Percentiles rank a stretch among this genome's conserved stretches.
Evolutionary conservation across 2,797 vertebrate genomes (phyloP).

Genomic region (Notoglanidium macrostoma): DNA sequence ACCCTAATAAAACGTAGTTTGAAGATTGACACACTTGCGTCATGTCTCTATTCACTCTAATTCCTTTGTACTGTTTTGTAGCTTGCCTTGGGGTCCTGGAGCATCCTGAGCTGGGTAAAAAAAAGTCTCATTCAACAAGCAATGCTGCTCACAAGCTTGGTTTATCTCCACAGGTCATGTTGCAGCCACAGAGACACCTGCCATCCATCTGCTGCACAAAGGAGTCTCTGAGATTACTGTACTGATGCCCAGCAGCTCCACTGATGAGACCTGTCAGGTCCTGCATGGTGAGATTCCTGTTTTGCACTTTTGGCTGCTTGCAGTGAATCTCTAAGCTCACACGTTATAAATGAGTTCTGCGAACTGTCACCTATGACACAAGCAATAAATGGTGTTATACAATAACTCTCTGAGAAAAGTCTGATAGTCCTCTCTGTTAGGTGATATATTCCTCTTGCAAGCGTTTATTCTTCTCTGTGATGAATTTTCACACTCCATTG

Average conservation of each 20-base stretch:
- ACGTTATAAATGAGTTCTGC: background rate
- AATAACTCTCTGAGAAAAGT: background rate
- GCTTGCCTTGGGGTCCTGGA: background rate
- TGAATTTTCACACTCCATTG: background rate
- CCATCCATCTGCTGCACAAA: conserved; percentile 63
- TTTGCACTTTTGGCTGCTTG: conserved; percentile 22
- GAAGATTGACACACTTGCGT: background rate
- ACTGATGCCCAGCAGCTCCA: conserved; percentile 32
- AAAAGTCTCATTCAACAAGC: background rate
- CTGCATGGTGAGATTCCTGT: conserved; percentile 60
- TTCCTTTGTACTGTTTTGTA: background rate
- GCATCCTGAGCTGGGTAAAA: background rate
- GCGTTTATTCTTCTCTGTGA: background rate
- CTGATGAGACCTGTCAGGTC: conserved; percentile 67
- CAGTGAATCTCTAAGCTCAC: background rate
- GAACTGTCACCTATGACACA: background rate
- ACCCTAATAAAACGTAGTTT: background rate
- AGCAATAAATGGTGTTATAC: background rate
- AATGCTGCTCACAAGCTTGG: conserved; percentile 57
- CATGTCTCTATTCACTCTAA: background rate
- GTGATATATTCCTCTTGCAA: conserved; percentile 11
- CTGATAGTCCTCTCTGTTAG: background rate
- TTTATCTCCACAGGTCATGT: conserved; percentile 72
- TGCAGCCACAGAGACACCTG: conserved; percentile 65
- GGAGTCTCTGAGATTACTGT: conserved; percentile 62